Base-by-base conservation (phyloP, 2,888 invertebrate genomes). In the Cataglyphis altisquamis region DNA sequence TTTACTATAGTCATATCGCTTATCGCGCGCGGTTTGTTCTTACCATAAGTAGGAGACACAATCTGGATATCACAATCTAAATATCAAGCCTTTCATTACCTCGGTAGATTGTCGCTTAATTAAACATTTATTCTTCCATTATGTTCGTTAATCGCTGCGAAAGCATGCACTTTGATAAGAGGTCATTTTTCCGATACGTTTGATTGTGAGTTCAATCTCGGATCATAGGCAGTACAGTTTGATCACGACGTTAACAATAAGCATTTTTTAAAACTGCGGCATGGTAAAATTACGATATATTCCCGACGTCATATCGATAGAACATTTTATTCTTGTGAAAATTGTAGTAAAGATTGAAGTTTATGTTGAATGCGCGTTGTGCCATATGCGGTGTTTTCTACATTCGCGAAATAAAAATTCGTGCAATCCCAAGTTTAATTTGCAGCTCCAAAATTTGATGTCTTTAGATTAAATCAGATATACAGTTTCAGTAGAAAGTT, bases 1-100 rank as follows among this genome's bases (percentile, higher is more conserved):
- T 85, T 89, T 87, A 60, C 85, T 84, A 83, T 12, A 77, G 57
- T 77, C 77, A 68, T 77, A 77, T 77, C 68, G 77, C 67, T 67
- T 77, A 77, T 77, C 57, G 77, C 68, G 36, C 36, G 41, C 68
- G 41, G 55, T 67, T 77, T 68, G 57, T 21, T 41, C 55, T 77
- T 77, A 67, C 77, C 57, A 77, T 67, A 67, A 9, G 4, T 57
- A 39, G 29, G 29, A 0, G 52, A 52, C n/a, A 55, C 67, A 68
- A 29, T 41, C 57, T 57, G 39, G 1, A 5, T 41, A n/a, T n/a
- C n/a, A n/a, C n/a, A n/a, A n/a, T n/a, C n/a, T n/a, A 68, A 77
- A 77, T 67, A 77, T 18, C 52, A n/a, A 41, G 25, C 55, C 66
- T 77, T 77, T 77, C 39, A 77, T 77, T 66, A 77, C 39, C 55